A percentile compares a stretch with the other conserved stretches of the same genome.
Conservation (phyloP, 53 echinoderm and acorn worm species). For the Patiria pectinifera region DNA sequence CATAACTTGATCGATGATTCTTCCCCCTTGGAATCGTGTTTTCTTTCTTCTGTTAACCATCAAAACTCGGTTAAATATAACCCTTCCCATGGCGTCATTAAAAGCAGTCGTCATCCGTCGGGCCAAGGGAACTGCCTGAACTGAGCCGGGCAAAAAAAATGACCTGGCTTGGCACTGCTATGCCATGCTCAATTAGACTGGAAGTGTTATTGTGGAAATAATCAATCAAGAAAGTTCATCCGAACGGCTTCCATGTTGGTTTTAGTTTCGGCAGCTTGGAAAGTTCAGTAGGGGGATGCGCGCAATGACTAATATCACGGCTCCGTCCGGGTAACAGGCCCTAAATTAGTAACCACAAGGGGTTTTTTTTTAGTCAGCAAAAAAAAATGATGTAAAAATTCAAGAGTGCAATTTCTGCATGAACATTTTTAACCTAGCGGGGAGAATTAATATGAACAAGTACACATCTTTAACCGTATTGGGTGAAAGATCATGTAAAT, state of each 20-base stretch:
- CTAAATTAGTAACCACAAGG: background rate
- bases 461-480: background rate
- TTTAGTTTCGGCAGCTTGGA: conserved; percentile 23
- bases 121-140: background rate
- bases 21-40: background rate
- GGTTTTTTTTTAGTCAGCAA: too few relatives aligned
- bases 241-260: conserved; percentile 24
- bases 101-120: background rate
- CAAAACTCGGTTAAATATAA: background rate
- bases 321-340: background rate
- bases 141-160: background rate
- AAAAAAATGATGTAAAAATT: too few relatives aligned
- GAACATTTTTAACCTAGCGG: too few relatives aligned
- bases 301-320: background rate
- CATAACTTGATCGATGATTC: background rate
- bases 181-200: conserved; percentile 26
- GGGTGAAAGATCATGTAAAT: background rate
- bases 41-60: background rate
- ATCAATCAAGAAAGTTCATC: conserved; percentile 20
- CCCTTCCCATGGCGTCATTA: background rate
- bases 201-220: conserved; percentile 54
- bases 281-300: background rate
- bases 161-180: background rate
- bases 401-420: too few relatives aligned
- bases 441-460: background rate